Evolutionary conservation across 2,113 vertebrate species (phyloP), one percentile per base, ranked within the genome.

Genomic region (Marmota monax): DNA sequence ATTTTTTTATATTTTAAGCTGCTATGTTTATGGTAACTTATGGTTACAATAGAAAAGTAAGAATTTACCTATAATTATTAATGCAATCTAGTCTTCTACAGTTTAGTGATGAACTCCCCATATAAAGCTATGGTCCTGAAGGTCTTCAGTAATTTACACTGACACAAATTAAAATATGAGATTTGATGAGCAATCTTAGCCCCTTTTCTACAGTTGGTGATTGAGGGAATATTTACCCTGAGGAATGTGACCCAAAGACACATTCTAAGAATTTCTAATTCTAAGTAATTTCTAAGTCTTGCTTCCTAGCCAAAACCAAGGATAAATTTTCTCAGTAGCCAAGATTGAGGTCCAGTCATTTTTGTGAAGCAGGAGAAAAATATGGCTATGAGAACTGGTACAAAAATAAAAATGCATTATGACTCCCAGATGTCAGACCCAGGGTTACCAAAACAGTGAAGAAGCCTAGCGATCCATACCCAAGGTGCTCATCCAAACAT

Each of bases 281-380:
- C n/a, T n/a, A n/a, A n/a, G 37, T 73, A 88, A 76, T 74, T 72
- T 78, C 63, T 27, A 79, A 58, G 22, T 39, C 61, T 48, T 85
- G 3, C 12, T 70, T 65, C 37, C 77, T 72, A 90, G 77, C 63
- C 70, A 94, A 94, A 90, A 84, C 37, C 53, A 76, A 83, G 23
- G 34, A 53, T 90, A 48, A 58, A 11, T 61, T 79, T 87, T 53
- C 63, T 67, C 45, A 88, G 48, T 58, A 34, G 86, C 23, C 45
- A 84, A 72, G 45, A 82, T 51, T 72, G 58, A 90, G 61, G 56
- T 56, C n/a, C 56, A 84, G 61, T 88, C 65, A 32, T 92, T 92
- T 92, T 84, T 94, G 92, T 63, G n/a, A 92, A 51, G 42, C 39
- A 76, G 23, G 10, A 92, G 53, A 7, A 91, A 96, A 94, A 96